Evolutionary conservation across 2,888 invertebrate genomes (phyloP), one percentile per base, ranked within the genome.

Genomic region (Epistrophe grossulariae): DNA sequence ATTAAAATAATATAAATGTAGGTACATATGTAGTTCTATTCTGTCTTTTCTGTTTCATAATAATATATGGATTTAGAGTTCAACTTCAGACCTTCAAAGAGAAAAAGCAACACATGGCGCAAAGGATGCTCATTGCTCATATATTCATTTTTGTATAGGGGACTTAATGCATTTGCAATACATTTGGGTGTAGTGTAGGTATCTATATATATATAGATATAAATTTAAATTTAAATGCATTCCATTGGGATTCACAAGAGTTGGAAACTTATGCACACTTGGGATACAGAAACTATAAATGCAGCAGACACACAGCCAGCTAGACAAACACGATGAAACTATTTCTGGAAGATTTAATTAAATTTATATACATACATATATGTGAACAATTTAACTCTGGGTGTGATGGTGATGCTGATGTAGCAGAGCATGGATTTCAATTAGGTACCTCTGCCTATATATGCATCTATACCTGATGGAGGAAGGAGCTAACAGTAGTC

Each of bases 301-400:
- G 43, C 62, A 28, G 5, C 24, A 62, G 66, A n/a, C 17, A 50
- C 43, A 43, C 73, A 64, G 55, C 35, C 28, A 57, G 38, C 15
- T n/a, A 55, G 40, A 55, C 31, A 66, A 35, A 70, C 48, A 17
- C 43, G 73, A 74, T 62, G 68, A 62, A 74, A 79, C 31, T 79
- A 83, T 73, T 60, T 70, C 71, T 48, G 45, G 52, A 68, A 62
- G 73, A 81, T 79, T 79, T 83, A 79, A 83, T 83, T 83, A 83
- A 79, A 83, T 79, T 83, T 79, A 79, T 68, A 68, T 81, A 38
- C 62, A 70, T 76, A 76, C 17, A 3, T 24, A 24, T 24, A 24
- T 24, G 24, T 70, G 77, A 81, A 70, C 15, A 72, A 59, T 35
- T 50, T 50, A 31, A 64, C 45, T 64, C 15, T 40, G 40, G 15